Base-by-base conservation (phyloP, 2,888 invertebrate species). In the Melinopterus prodromus region DNA sequence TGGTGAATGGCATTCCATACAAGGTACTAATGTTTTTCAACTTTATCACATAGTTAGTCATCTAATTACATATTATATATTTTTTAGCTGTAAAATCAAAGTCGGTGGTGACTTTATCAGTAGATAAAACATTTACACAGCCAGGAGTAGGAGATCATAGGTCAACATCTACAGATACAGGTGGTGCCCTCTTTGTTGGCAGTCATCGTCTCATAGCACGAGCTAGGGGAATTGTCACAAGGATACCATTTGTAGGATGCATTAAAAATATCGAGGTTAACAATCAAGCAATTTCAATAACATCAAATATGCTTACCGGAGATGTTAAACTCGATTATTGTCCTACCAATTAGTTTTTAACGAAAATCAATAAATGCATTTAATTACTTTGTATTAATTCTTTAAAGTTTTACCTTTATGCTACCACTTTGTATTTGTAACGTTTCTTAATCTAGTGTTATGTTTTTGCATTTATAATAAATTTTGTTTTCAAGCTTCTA, bases 1-100 rank as follows among this genome's bases (percentile, higher is more conserved):
- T 89, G 99, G 99, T 76, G 92, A 96, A 79, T 99, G 99, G 99
- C 98, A 99, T 87, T 94, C 92, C 80, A 96, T 98, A 85, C 92
- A 93, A 89, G 94, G 95, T 95, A 77, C 16, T 6, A n/a, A 7
- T 38, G 16, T 16, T 16, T 16, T 9, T 6, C 9, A 16, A 74
- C 7, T 76, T 76, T n/a, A 36, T 37, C 14, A 12, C 35, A 26
- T 26, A 26, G 53, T 9, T 16, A n/a, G 2, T 69, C 15, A n/a
- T n/a, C 15, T 2, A 69, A 14, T 71, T 16, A 16, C 14, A n/a
- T 71, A 16, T 71, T 35, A 36, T 36, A 69, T 69, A 6, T 14
- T 35, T 76, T 76, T 15, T 70, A 93, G 97, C 94, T 77, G 92
- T 95, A 38, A 99, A 98, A 89, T 94, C 95, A n/a, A 96, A 96